Evolutionary conservation across 2,888 invertebrate species (phyloP), one percentile per base, ranked within the genome.

Genomic region (Cataglyphis albicans): DNA sequence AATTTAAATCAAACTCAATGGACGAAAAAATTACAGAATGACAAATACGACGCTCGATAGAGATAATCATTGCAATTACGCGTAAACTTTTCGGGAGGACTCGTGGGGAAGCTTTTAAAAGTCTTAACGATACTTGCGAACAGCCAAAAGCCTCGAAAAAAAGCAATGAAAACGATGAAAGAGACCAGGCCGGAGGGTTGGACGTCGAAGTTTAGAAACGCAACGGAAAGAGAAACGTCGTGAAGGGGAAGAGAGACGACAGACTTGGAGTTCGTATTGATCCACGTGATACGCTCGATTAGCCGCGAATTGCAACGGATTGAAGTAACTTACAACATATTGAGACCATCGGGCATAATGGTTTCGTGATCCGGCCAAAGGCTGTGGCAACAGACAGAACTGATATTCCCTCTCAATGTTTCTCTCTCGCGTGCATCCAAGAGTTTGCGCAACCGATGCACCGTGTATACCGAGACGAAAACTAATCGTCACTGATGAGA

Each of bases 231-330:
- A 84, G 85, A 81, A 73, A 84, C 75, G 63, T 44, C 75, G 52
- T n/a, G 57, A 35, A 18, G 74, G 59, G 21, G 12, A 44, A 74
- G 73, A 52, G 55, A 41, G 78, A 82, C 85, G 87, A 85, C 87
- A 81, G 81, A 85, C 74, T 74, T 75, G 73, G 84, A 84, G 86
- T 86, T 88, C 86, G 91, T 91, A 92, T 92, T 90, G 92, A 92
- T 92, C 92, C 90, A 88, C 82, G 89, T 87, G 91, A 92, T 92
- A 91, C 91, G 91, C 91, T 91, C 92, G 92, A 91, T 92, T 91
- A 92, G 90, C 91, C 88, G 84, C 89, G 93, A 92, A 92, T 92
- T 92, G 92, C 91, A 88, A 86, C 89, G 91, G 88, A 92, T 92
- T 92, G 92, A 88, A 90, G 90, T 89, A 88, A 89, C 89, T 91